phyloP scores from a whole-genome alignment of 2,888 invertebrate species.

The Ramazzottius varieornatus region DNA sequence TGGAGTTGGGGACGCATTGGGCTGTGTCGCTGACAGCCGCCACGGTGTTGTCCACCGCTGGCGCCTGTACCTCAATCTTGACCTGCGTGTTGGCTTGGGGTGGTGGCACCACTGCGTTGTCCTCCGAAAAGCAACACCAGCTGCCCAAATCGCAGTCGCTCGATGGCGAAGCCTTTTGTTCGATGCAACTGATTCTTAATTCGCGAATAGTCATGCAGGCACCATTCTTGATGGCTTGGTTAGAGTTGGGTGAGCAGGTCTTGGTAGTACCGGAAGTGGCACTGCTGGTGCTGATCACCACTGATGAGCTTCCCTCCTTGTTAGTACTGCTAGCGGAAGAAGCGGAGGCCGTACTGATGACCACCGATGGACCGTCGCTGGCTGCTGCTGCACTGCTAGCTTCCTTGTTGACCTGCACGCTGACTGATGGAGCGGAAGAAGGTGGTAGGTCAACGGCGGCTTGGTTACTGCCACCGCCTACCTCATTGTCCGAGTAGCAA shows the following conservation, averaged over 20 bases:
- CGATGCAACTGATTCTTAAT: background rate
- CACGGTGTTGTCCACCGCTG: background rate
- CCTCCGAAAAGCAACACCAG: background rate
- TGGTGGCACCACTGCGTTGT: background rate
- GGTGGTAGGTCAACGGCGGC: background rate
- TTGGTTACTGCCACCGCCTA: background rate
- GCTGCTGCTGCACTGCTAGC: background rate
- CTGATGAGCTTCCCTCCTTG: background rate
- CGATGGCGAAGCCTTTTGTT: background rate
- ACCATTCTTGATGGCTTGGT: background rate
- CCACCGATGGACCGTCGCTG: background rate
- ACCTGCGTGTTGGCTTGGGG: background rate
- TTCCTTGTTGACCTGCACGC: background rate
- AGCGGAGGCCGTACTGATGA: background rate
- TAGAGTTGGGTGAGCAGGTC: constrained; percentile 3
- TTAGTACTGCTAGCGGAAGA: background rate
- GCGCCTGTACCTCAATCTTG: background rate
- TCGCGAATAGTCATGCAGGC: background rate
- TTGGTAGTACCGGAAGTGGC: background rate
- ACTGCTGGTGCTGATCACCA: background rate
- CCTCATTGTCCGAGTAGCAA: background rate
- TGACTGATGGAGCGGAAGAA: background rate
- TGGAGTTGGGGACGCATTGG: background rate
- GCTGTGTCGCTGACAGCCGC: background rate
- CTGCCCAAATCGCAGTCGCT: background rate